Percentiles rank a stretch among this genome's conserved stretches.
Evolutionary conservation across 2,113 vertebrate genomes (phyloP).

Genomic region (western clawed frog (Xenopus tropicalis)): UCB_Xtro_10.0 CM004447.2:22184001-22184500

Average conservation of each 20-base stretch:
- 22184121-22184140: background rate
- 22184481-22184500: background rate
- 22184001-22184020: too few species aligned
- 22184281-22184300: background rate
- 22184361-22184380: too few species aligned
- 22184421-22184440: background rate
- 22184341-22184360: too few species aligned
- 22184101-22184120: background rate
- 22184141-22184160: background rate
- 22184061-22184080: too few species aligned
- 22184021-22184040: too few species aligned
- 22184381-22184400: too few species aligned
- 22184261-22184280: background rate
- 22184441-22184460: background rate
- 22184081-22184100: background rate
- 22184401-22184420: too few species aligned
- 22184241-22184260: background rate
- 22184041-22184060: too few species aligned
- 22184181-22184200: background rate
- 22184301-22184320: background rate
- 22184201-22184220: background rate
- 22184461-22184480: slow-evolving; percentile 3
- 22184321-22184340: background rate
- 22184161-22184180: background rate
- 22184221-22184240: background rate